A percentile compares a stretch with the other conserved stretches of the same genome.
phyloP scores from a whole-genome alignment of 2,797 vertebrate genomes.

The Onychomys arenicola region DNA sequence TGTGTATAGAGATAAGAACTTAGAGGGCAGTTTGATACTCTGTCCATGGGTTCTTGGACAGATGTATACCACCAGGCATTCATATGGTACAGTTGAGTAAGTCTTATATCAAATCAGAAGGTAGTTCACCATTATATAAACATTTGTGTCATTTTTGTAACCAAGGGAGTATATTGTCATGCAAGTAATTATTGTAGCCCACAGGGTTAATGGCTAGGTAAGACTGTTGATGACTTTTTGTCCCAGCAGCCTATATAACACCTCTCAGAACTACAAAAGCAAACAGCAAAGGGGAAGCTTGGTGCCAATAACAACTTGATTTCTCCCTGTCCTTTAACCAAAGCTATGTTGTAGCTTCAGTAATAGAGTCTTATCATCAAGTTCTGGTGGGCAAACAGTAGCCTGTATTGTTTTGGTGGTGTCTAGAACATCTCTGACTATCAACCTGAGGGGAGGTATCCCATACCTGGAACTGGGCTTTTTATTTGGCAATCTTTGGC shows the following conservation, averaged over 20 bases:
- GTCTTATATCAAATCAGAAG: neutral
- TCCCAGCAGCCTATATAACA: neutral
- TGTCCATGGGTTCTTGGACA: neutral
- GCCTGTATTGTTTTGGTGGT: neutral
- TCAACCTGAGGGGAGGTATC: neutral
- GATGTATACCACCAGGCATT: neutral
- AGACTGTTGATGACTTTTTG: neutral
- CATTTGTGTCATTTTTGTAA: neutral
- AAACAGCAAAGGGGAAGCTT: neutral
- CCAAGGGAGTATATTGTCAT: neutral
- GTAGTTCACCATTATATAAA: neutral
- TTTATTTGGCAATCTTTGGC: neutral
- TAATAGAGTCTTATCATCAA: neutral
- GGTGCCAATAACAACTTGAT: neutral
- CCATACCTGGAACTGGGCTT: neutral
- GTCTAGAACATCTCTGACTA: neutral
- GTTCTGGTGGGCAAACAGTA: neutral
- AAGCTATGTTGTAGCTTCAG: neutral
- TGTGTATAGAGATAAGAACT: neutral
- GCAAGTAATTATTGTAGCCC: neutral
- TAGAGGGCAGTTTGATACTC: neutral
- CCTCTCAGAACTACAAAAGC: neutral
- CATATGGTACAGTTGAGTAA: neutral
- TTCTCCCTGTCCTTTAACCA: neutral
- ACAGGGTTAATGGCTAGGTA: neutral